A percentile compares a stretch with the other conserved stretches of the same genome.
phyloP scores from a whole-genome alignment of 2,888 invertebrate species.

The Caenorhabditis sulstoni region DNA sequence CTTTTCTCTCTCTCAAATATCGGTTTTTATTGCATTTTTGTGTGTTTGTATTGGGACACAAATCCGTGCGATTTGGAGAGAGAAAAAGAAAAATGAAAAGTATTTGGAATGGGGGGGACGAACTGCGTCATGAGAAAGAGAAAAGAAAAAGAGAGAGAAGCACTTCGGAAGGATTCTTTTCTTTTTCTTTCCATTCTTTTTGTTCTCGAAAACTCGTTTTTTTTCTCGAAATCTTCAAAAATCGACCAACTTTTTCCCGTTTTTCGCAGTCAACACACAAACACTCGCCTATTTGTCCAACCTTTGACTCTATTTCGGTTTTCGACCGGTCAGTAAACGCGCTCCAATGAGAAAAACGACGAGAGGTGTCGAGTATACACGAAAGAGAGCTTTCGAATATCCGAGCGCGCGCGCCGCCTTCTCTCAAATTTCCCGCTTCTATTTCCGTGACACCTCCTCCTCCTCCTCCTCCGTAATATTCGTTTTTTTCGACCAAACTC shows the following conservation, averaged over 20 bases:
- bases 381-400: constrained; percentile 33
- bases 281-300: too few species aligned
- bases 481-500: constrained; percentile 4
- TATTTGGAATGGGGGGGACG: constrained; percentile 23
- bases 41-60: constrained; percentile 22
- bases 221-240: neutral
- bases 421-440: constrained; percentile 38
- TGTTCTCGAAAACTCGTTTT: neutral
- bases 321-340: neutral
- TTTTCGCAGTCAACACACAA: too few species aligned
- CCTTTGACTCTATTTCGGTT: too few species aligned
- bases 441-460: constrained; percentile 29
- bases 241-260: too few species aligned
- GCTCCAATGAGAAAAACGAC: neutral
- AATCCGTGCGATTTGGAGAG: constrained; percentile 21
- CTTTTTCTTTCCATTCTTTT: constrained; percentile 11
- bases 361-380: constrained; percentile 21
- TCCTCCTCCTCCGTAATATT: constrained; percentile 10
- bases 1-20: constrained; percentile 25
- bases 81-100: constrained; percentile 14
- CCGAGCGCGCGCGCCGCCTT: constrained; percentile 4
- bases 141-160: neutral
- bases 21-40: constrained; percentile 39
- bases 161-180: neutral
- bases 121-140: constrained; percentile 37